Evolutionary conservation across 2,797 vertebrate genomes (phyloP).

Genomic region (Trachops cirrhosus): DNA sequence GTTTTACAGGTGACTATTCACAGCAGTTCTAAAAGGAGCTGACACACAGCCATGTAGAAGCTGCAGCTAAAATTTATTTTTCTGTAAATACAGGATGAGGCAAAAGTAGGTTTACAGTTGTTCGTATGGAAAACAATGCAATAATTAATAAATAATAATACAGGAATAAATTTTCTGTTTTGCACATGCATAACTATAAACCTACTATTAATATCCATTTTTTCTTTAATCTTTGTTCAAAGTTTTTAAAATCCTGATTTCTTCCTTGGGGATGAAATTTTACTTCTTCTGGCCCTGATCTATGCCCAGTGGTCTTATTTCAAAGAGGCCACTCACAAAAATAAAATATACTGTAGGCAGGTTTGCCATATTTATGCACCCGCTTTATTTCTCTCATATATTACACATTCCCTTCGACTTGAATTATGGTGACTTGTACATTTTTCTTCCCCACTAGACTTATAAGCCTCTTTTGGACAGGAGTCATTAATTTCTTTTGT

Average conservation of each 20-base stretch:
- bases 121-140: neutral
- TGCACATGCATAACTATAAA: neutral
- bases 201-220: neutral
- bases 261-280: neutral
- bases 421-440: neutral
- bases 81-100: neutral
- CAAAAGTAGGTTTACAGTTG: neutral
- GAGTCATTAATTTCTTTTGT: neutral
- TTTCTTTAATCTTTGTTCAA: neutral
- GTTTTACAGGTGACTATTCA: neutral
- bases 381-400: slow-evolving; percentile 18
- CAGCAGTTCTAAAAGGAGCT: neutral
- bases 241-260: neutral
- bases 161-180: neutral
- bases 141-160: neutral
- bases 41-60: neutral
- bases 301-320: neutral
- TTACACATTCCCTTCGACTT: neutral
- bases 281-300: neutral
- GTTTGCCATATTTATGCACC: neutral
- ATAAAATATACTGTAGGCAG: neutral
- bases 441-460: neutral
- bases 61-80: neutral
- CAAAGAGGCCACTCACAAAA: neutral
- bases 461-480: neutral